These are phyloP conservation scores for Monochamus alternatus DNA, from an alignment of 2,888 invertebrate species.

Conservation along the genomic window DNA sequence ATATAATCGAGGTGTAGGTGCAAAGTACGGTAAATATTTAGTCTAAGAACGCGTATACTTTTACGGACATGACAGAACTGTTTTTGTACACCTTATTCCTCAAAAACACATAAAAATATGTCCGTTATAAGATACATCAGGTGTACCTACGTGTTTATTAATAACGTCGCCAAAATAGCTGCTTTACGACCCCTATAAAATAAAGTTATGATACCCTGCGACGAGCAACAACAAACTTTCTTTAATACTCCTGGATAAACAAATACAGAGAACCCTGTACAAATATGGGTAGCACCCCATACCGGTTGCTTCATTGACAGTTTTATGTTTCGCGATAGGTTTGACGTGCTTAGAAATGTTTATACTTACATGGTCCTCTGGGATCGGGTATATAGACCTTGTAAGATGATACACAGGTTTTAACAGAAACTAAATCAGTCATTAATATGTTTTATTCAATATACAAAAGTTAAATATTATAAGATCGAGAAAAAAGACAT, in stretches of 20 bases:
- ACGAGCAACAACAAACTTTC: not conserved
- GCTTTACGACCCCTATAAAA: not conserved
- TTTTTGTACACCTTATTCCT: not conserved
- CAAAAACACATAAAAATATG: not conserved
- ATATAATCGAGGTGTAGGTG: not conserved
- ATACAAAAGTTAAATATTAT: too few species aligned
- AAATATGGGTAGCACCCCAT: slow-evolving; percentile 21
- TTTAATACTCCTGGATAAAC: not conserved
- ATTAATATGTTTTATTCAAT: too few species aligned
- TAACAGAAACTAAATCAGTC: not conserved
- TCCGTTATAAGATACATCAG: not conserved
- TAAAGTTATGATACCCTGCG: not conserved
- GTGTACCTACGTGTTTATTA: not conserved
- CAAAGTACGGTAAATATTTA: not conserved
- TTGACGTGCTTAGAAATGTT: slow-evolving; percentile 27
- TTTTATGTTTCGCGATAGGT: slow-evolving; percentile 23
- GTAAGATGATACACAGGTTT: not conserved
- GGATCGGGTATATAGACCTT: not conserved
- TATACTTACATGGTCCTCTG: not conserved
- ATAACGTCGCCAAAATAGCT: not conserved
- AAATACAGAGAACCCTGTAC: slow-evolving; percentile 21
- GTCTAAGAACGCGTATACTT: not conserved
- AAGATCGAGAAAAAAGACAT: too few species aligned
- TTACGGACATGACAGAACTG: not conserved
- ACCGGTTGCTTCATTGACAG: slow-evolving; percentile 22